Conservation (phyloP, 2,888 invertebrate species). For the Liodrosophila aerea region DNA sequence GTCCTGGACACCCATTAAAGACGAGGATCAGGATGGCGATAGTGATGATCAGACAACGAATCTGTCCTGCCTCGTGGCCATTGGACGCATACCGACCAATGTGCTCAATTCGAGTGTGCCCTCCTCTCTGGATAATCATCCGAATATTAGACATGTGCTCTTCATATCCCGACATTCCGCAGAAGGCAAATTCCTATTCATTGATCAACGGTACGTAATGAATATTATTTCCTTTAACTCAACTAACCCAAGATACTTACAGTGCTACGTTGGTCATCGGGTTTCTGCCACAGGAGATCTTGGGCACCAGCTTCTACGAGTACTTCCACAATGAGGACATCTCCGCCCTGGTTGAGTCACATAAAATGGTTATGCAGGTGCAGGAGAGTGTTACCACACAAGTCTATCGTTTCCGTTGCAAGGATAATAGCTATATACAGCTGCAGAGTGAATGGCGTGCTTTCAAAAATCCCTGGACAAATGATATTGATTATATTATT, state of each 20-base stretch:
- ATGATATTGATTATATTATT: constrained; percentile 95
- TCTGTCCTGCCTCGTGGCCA: constrained; percentile 93
- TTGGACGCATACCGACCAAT: constrained; percentile 89
- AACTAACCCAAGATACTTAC: constrained; percentile 48
- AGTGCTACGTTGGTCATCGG: constrained; percentile 94
- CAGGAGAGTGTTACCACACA: constrained; percentile 86
- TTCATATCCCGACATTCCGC: constrained; percentile 93
- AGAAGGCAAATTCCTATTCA: constrained; percentile 95
- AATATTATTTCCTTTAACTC: no score
- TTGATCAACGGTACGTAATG: constrained; percentile 90
- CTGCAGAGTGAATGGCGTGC: constrained; percentile 93
- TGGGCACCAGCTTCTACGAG: constrained; percentile 96
- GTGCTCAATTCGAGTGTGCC: constrained; percentile 84
- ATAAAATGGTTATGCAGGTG: constrained; percentile 89
- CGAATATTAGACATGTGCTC: constrained; percentile 86
- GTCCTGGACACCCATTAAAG: constrained; percentile 93
- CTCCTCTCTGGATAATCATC: constrained; percentile 81
- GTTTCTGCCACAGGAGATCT: constrained; percentile 94
- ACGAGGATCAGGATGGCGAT: constrained; percentile 87
- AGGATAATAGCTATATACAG: constrained; percentile 87
- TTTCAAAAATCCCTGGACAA: constrained; percentile 97
- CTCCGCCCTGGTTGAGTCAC: constrained; percentile 90
- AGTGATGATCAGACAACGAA: constrained; percentile 85
- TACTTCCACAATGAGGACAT: constrained; percentile 93
- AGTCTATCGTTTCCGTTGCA: constrained; percentile 90